Percentiles rank a stretch among this genome's conserved stretches.
Conservation (phyloP, 1,140 invertebrate species). For the Drosophila littoralis region DNA sequence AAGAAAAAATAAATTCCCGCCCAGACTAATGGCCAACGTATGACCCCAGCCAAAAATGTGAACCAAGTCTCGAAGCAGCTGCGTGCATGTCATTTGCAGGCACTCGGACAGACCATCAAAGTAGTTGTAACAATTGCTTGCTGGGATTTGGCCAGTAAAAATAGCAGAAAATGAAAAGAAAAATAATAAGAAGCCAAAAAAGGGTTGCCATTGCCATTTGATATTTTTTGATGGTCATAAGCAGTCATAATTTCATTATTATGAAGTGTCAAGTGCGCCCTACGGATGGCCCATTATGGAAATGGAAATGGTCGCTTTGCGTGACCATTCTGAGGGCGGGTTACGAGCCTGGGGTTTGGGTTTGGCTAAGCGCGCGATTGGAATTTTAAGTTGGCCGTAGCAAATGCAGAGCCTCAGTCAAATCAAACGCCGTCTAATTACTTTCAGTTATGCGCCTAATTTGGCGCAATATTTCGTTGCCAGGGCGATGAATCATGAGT, state of each 20-base stretch:
- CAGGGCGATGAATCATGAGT: slow-evolving; percentile 66
- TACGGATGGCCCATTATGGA: slow-evolving; percentile 54
- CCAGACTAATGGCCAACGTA: slow-evolving; percentile 75
- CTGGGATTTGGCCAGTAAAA: slow-evolving; percentile 16
- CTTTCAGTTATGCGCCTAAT: slow-evolving; percentile 72
- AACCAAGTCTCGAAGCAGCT: slow-evolving; percentile 48
- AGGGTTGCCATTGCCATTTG: slow-evolving; percentile 47
- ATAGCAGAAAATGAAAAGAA: slow-evolving; percentile 29
- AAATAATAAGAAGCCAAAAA: slow-evolving; percentile 31
- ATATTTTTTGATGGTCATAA: slow-evolving; percentile 59
- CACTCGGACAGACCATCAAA: slow-evolving; percentile 37
- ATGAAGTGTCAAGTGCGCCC: slow-evolving; percentile 68
- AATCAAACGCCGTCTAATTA: slow-evolving; percentile 60
- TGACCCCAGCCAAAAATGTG: slow-evolving; percentile 49
- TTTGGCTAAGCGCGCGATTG: slow-evolving; percentile 15
- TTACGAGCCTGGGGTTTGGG: slow-evolving; percentile 13
- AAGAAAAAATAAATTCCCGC: slow-evolving; percentile 9
- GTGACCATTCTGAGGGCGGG: slow-evolving; percentile 45
- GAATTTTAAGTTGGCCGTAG: slow-evolving; percentile 58
- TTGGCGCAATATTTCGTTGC: slow-evolving; percentile 64
- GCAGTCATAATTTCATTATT: slow-evolving; percentile 81
- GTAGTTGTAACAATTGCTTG: slow-evolving; percentile 41
- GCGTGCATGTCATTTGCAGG: slow-evolving; percentile 41
- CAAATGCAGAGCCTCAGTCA: slow-evolving; percentile 36
- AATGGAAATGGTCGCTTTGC: slow-evolving; percentile 71